phyloP scores from a whole-genome alignment of 1,140 invertebrate genomes.

The Drosophila nikananu region DNA sequence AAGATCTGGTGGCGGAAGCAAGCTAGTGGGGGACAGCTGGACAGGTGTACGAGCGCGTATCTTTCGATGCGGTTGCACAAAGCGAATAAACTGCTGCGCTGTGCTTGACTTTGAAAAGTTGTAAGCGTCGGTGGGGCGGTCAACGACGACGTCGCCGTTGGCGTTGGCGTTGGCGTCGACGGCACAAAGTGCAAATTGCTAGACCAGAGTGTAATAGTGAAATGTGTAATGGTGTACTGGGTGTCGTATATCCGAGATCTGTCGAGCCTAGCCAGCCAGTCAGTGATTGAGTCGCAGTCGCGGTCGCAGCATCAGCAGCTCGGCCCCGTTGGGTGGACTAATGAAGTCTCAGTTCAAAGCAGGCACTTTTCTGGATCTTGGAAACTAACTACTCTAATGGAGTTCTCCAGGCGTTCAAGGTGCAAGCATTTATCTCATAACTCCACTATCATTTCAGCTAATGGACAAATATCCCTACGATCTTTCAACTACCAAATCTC shows the following conservation, averaged over 20 bases:
- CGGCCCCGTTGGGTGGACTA: too few species aligned
- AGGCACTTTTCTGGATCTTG: neutral
- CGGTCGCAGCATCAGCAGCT: conserved; percentile 7
- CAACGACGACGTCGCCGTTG: conserved; percentile 12
- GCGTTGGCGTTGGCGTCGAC: neutral
- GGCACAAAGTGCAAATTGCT: conserved; percentile 45
- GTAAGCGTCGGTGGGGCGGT: conserved; percentile 37
- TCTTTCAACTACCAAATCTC: neutral
- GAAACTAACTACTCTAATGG: neutral
- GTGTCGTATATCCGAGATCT: conserved; percentile 31
- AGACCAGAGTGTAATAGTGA: neutral
- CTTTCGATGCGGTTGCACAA: conserved; percentile 65
- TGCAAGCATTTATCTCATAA: too few species aligned
- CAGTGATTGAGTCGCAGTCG: neutral
- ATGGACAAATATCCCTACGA: neutral
- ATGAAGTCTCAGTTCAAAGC: neutral
- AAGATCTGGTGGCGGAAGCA: conserved; percentile 25
- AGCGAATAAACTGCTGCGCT: conserved; percentile 61
- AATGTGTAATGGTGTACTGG: neutral
- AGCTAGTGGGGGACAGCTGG: neutral
- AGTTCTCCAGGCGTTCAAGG: too few species aligned
- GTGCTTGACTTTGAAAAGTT: conserved; percentile 71
- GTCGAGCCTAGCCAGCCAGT: neutral
- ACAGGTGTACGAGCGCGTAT: conserved; percentile 39
- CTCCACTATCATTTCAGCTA: neutral